A percentile compares a stretch with the other conserved stretches of the same genome.
Conservation (phyloP, 2,888 invertebrate species). For the Chrysolina haemoptera region DNA sequence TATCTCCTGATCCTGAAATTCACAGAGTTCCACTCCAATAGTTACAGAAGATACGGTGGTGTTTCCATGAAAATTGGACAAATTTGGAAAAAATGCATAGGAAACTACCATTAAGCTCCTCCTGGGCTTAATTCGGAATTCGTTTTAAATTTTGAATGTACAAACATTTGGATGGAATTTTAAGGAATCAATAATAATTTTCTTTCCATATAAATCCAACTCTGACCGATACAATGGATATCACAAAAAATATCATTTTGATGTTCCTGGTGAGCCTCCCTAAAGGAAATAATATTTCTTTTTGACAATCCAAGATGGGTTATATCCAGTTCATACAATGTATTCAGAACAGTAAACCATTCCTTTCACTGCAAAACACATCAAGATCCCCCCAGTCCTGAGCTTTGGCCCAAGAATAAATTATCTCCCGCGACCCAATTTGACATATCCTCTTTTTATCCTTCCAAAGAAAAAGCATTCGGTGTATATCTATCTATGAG, state of each 20-base stretch:
- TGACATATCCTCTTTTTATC: slow-evolving; percentile 26
- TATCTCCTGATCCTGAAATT: too few relatives aligned
- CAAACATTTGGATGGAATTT: too few relatives aligned
- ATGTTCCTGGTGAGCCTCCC: background rate
- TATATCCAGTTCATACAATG: background rate
- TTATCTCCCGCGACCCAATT: slow-evolving; percentile 12
- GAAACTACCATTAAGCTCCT: too few relatives aligned
- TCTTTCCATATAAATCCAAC: too few relatives aligned
- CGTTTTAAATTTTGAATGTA: too few relatives aligned
- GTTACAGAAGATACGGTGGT: too few relatives aligned
- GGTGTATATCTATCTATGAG: slow-evolving; percentile 1
- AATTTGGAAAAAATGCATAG: too few relatives aligned
- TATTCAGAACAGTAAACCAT: background rate
- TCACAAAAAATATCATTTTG: background rate
- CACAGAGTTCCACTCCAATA: too few relatives aligned
- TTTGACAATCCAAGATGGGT: background rate
- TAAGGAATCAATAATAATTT: too few relatives aligned
- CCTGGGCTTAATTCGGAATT: too few relatives aligned
- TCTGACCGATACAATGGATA: too few relatives aligned
- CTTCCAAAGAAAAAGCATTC: slow-evolving; percentile 17
- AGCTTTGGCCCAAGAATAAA: background rate
- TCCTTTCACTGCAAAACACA: slow-evolving; percentile 11
- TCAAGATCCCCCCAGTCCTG: background rate
- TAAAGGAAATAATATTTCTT: background rate
- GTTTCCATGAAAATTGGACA: too few relatives aligned